Percentiles rank a stretch among this genome's conserved stretches.
Conservation (phyloP, 2,888 invertebrate species). For the Plebejus argus region DNA sequence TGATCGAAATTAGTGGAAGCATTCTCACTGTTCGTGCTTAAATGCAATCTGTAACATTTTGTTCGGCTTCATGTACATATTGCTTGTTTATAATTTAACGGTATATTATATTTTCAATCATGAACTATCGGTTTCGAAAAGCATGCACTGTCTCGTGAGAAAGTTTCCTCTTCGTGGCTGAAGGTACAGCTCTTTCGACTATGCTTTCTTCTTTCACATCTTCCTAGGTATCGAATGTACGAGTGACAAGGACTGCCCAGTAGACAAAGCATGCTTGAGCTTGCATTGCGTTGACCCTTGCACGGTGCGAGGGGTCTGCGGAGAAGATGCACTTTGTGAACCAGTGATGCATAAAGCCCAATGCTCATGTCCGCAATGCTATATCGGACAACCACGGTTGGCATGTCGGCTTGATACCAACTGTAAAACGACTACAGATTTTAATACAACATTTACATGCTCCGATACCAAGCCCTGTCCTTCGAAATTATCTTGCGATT, state of each 20-base stretch:
- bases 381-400: constrained; percentile 90
- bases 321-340: constrained; percentile 93
- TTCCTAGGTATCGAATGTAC: constrained; percentile 92
- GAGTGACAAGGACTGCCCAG: constrained; percentile 94
- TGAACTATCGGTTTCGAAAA: constrained; percentile 81
- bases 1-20: constrained; percentile 74
- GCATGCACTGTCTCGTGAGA: constrained; percentile 88
- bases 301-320: constrained; percentile 92
- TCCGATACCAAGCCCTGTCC: constrained; percentile 86
- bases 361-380: constrained; percentile 94
- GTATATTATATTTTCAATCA: constrained; percentile 74
- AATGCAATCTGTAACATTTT: constrained; percentile 77
- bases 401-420: constrained; percentile 90
- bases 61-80: constrained; percentile 82
- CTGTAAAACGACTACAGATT: constrained; percentile 84
- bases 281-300: constrained; percentile 95
- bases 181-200: constrained; percentile 88
- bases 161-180: constrained; percentile 94
- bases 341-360: constrained; percentile 91
- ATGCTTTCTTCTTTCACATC: constrained; percentile 81
- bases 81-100: constrained; percentile 82
- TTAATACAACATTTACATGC: constrained; percentile 83
- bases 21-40: constrained; percentile 82
- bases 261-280: constrained; percentile 95
- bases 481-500: constrained; percentile 87